Evolutionary conservation across 1,140 invertebrate genomes (phyloP).

Genomic region (Drosophila prosaltans): DNA sequence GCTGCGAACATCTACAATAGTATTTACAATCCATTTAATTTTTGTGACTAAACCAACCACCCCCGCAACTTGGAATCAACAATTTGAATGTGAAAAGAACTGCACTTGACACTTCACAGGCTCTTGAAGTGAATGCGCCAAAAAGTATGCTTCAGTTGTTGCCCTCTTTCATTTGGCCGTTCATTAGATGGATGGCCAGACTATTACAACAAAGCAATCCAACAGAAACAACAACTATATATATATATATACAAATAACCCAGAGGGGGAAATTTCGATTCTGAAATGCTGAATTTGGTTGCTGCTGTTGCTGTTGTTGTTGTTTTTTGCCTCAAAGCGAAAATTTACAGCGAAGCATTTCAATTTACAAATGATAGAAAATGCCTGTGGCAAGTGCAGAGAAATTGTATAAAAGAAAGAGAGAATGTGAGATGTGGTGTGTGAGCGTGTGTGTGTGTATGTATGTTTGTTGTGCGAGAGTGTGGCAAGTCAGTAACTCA

Average conservation of each 20-base stretch:
- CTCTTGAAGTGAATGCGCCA: constrained; percentile 49
- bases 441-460: not conserved
- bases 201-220: constrained; percentile 37
- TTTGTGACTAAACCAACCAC: not conserved
- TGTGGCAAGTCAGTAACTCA: constrained; percentile 36
- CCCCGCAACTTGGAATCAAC: constrained; percentile 3
- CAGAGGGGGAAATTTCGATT: constrained; percentile 19
- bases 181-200: constrained; percentile 43
- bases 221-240: constrained; percentile 32
- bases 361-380: constrained; percentile 77
- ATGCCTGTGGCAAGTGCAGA: constrained; percentile 62
- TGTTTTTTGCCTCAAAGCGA: constrained; percentile 48
- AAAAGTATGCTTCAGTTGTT: constrained; percentile 55
- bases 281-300: not conserved
- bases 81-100: constrained; percentile 57
- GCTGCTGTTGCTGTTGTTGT: constrained; percentile 7
- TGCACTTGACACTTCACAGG: constrained; percentile 73
- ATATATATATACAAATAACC: constrained; percentile 19
- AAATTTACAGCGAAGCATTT: constrained; percentile 60
- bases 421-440: not conserved
- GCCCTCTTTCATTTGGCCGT: constrained; percentile 31
- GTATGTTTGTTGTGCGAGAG: constrained; percentile 16
- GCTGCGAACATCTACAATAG: constrained; percentile 1
- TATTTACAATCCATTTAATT: constrained; percentile 21
- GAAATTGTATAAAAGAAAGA: not conserved